Base-by-base conservation (phyloP, 2,888 invertebrate species). In the Cataglyphis rosenhaueri region DNA sequence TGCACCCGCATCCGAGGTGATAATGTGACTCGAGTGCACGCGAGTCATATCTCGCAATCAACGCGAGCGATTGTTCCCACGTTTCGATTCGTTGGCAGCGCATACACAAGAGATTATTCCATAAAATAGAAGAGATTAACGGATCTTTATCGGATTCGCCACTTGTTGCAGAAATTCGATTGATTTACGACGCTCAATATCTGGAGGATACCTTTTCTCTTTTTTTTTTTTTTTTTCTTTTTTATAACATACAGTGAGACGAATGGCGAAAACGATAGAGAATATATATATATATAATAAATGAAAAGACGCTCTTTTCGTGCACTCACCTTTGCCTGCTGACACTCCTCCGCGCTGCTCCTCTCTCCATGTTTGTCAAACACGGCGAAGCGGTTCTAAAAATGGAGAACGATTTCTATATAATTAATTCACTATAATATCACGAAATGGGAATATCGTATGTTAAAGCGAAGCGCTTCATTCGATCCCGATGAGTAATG, bases 381-480 rank as follows among this genome's bases (percentile, higher is more conserved):
- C 35, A 89, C 87, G 29, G 83, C 70, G 85, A 93, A 91, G 68
- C 91, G 91, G 74, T 91, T 92, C 93, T 93, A 91, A 59, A 92
- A 91, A 76, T 38, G 59, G 38, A 83, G 9, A 78, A 81, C 76
- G 48, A 52, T 6, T n/a, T 4, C 9, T 2, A 32, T 32, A 32
- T 32, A 15, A 66, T 76, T 76, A 66, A 41, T 62, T 62, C 41
- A 6, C 0, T 52, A 1, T 4, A 12, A 35, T 18, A 44, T 1
- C 62, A 41, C 41, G 8, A 25, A 25, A 52, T 48, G 55, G 18
- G 3, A 59, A 8, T 52, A 52, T 52, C 48, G 18, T 32, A 18
- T 18, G 61, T 38, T 29, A 32, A 32, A 41, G 29, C 15, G 35
- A 10, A 35, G 6, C 18, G 21, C 21, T 59, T 61, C n/a, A 12